phyloP scores from a whole-genome alignment of 2,113 vertebrate species.

The Lagenorhynchus albirostris region DNA sequence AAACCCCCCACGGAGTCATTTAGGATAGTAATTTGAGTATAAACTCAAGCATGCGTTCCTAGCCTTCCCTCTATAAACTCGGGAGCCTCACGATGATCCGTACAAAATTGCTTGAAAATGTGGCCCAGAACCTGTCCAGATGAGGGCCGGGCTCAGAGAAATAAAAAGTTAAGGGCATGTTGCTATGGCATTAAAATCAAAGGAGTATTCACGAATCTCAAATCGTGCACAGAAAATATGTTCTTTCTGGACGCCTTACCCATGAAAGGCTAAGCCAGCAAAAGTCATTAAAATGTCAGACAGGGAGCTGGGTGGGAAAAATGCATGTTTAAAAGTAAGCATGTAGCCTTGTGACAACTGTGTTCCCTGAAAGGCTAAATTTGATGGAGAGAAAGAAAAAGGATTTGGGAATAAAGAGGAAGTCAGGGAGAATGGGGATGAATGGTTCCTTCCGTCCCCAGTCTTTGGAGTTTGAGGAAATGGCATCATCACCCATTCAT shows the following conservation, averaged over 20 bases:
- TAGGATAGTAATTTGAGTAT: conserved; percentile 83
- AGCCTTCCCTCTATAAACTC: conserved; percentile 78
- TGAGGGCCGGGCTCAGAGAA: conserved; percentile 55
- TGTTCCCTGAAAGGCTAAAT: conserved; percentile 75
- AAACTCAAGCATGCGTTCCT: conserved; percentile 74
- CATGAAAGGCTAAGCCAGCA: conserved; percentile 79
- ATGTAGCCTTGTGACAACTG: conserved; percentile 77
- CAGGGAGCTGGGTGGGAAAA: conserved; percentile 82
- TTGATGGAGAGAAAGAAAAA: background rate
- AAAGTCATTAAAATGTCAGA: conserved; percentile 86
- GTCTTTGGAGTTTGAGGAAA: background rate
- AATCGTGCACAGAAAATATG: conserved; percentile 79
- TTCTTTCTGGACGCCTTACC: conserved; percentile 76
- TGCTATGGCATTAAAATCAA: conserved; percentile 60
- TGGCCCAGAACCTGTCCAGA: conserved; percentile 70
- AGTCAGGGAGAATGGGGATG: fast-evolving
- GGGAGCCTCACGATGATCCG: conserved; percentile 67
- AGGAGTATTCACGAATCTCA: conserved; percentile 69
- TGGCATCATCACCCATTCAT: fast-evolving
- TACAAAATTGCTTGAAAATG: conserved; percentile 70
- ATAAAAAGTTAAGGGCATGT: conserved; percentile 64
- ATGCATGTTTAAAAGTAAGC: conserved; percentile 83
- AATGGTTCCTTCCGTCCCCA: fast-evolving
- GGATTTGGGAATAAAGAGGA: background rate
- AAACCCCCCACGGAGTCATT: conserved; percentile 83